Evolutionary conservation across 2,797 vertebrate genomes (phyloP).

Genomic region (Tarsius wallacei): DNA sequence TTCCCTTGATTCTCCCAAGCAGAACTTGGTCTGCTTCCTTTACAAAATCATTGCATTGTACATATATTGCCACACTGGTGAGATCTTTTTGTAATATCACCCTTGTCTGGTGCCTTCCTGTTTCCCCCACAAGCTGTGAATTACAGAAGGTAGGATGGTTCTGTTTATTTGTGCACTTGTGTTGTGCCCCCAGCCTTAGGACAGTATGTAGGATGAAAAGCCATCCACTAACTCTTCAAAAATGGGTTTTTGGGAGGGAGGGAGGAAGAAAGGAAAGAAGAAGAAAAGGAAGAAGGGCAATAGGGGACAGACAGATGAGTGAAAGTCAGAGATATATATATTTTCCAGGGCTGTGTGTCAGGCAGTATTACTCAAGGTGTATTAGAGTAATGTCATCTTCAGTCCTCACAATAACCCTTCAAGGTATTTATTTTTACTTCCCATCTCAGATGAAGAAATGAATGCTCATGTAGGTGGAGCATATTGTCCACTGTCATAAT

Average conservation of each 20-base stretch:
- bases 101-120: background rate
- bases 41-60: background rate
- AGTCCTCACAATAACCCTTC: background rate
- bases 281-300: background rate
- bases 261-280: background rate
- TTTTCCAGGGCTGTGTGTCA: background rate
- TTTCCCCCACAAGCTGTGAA: background rate
- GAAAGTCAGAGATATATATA: background rate
- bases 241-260: background rate
- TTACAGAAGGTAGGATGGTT: background rate
- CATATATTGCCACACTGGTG: no score
- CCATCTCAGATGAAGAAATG: background rate
- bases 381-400: background rate
- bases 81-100: background rate
- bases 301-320: background rate
- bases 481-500: background rate
- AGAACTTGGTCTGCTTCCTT: background rate
- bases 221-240: background rate
- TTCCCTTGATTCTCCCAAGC: background rate
- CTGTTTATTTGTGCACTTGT: background rate
- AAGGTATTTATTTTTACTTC: background rate
- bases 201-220: background rate
- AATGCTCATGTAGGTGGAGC: background rate
- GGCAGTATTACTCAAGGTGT: background rate
- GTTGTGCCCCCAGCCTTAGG: background rate